phyloP scores from a whole-genome alignment of 2,113 vertebrate species.

The Elephas maximus region DNA sequence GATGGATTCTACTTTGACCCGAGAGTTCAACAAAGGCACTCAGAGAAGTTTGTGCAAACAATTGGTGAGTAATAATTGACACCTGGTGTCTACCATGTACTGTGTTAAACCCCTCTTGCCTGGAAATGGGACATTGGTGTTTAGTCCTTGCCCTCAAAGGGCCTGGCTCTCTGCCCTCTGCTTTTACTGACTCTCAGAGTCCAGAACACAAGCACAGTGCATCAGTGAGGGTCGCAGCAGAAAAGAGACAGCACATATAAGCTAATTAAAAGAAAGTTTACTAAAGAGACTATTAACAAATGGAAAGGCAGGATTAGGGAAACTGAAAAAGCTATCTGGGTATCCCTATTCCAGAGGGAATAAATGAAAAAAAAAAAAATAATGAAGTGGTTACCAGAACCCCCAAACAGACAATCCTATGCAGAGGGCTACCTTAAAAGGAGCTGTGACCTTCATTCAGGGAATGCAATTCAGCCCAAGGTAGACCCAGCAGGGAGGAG shows the following conservation, averaged over 20 bases:
- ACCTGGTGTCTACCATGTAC: background rate
- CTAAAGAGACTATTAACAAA: background rate
- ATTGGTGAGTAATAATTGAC: background rate
- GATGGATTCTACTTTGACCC: background rate
- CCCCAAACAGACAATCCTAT: background rate
- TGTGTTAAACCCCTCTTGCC: background rate
- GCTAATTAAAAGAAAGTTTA: background rate
- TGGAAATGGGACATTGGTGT: background rate
- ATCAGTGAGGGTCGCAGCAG: background rate
- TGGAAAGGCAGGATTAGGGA: background rate
- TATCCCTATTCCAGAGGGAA: background rate
- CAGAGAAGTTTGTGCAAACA: background rate
- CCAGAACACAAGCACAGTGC: background rate
- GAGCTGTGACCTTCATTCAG: background rate
- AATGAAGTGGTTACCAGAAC: background rate
- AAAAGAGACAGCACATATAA: background rate
- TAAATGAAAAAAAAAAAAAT: background rate
- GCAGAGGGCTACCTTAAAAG: background rate
- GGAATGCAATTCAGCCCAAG: background rate
- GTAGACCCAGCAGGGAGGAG: background rate
- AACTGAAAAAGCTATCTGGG: background rate
- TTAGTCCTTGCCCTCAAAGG: background rate
- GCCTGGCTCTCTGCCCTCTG: background rate
- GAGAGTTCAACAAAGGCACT: conserved; percentile 52
- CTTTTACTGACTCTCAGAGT: background rate